Base-by-base conservation (phyloP, 2,888 invertebrate species). In the Thalpophila matura region DNA sequence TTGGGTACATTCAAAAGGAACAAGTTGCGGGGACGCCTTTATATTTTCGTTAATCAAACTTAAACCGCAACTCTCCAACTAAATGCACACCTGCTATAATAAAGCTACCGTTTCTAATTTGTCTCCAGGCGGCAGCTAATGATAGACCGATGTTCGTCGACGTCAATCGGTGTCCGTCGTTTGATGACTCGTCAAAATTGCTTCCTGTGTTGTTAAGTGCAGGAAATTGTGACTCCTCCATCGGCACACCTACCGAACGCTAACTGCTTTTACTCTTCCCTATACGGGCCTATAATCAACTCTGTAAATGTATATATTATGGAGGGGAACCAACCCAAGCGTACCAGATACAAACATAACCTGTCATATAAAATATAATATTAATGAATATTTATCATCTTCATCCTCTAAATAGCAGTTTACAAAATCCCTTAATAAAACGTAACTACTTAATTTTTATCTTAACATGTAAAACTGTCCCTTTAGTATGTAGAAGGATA, bases 141-240 rank as follows among this genome's bases (percentile, higher is more conserved):
- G 89, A 91, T 87, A 89, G 88, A 80, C 81, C 86, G 88, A 85
- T 83, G 84, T 85, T 77, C 77, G 70, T 62, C 80, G 86, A 83
- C 86, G 87, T 91, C 92, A 90, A 88, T 90, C 88, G 88, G 83
- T 86, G 91, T 89, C 91, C 88, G 88, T 85, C 92, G 91, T 93
- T 94, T 94, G 94, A 93, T 93, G 94, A 94, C 86, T 94, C 93
- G 89, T 93, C 94, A 94, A 92, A 93, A 94, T 94, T 93, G 89
- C 91, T 94, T 95, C 94, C 94, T 90, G 92, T 77, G 91, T 89
- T 93, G 90, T 95, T 95, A 95, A 94, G 94, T 94, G 94, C 94
- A 94, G 94, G 94, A 95, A 95, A 95, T 95, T 95, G 94, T 93
- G 92, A 92, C 91, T 94, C 87, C 91, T 91, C 90, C 85, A 88